Conservation (phyloP, 1,140 invertebrate species). For the Ptiloglossa arizonensis region DNA sequence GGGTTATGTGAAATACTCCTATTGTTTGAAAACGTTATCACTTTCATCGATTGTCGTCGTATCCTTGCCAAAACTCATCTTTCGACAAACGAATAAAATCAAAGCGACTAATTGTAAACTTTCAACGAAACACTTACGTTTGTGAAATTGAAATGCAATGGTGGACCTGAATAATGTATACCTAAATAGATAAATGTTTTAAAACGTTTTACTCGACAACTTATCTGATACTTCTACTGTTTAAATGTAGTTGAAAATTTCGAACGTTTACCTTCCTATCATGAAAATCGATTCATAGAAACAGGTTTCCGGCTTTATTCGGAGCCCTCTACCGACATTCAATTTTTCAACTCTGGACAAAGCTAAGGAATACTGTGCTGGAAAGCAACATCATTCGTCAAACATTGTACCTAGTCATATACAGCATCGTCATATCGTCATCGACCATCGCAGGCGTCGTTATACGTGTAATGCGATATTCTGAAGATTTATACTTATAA, state of each 20-base stretch:
- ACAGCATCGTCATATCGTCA: constrained; percentile 42
- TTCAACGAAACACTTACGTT: neutral
- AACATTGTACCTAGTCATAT: constrained; percentile 46
- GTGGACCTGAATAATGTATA: constrained; percentile 5
- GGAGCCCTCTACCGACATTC: neutral
- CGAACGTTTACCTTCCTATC: constrained; percentile 12
- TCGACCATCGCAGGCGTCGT: constrained; percentile 28
- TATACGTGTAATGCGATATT: constrained; percentile 50
- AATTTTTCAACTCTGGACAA: neutral
- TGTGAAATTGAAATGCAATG: neutral
- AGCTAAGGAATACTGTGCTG: neutral
- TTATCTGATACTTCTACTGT: constrained; percentile 5
- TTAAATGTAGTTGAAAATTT: constrained; percentile 19
- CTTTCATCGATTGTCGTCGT: neutral
- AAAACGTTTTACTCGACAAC: constrained; percentile 18
- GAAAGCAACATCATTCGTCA: constrained; percentile 14
- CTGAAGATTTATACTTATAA: constrained; percentile 49
- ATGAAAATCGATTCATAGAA: neutral
- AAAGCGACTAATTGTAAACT: neutral
- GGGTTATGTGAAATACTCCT: constrained; percentile 43
- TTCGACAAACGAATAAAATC: neutral
- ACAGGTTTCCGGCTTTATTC: constrained; percentile 7
- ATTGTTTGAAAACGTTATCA: constrained; percentile 26
- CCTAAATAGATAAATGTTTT: constrained; percentile 1
- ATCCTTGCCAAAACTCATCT: neutral